Evolutionary conservation across 2,797 vertebrate genomes (phyloP).

Genomic region (Pangasius larnaudii): DNA sequence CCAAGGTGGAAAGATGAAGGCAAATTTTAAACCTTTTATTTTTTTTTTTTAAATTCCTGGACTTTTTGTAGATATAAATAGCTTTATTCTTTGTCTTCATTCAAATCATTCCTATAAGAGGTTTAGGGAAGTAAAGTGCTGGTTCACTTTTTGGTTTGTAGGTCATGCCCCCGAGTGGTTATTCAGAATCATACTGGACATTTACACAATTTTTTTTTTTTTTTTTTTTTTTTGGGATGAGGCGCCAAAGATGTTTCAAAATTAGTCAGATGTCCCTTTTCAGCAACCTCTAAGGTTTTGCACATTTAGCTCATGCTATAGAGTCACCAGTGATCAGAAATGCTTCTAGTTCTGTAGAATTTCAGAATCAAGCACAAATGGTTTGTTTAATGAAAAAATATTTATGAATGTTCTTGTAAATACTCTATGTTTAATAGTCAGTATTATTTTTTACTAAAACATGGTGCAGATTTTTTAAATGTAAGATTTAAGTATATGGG

Average conservation of each 20-base stretch:
- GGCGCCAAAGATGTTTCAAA: conserved; percentile 68
- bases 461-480: conserved; percentile 62
- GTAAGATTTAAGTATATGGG: conserved; percentile 25
- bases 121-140: conserved; percentile 84
- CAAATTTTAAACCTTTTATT: not conserved
- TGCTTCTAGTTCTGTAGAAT: conserved; percentile 66
- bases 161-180: conserved; percentile 47
- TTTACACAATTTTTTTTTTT: conserved; percentile 42
- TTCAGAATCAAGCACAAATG: conserved; percentile 48
- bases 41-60: conserved; percentile 50
- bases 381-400: conserved; percentile 65
- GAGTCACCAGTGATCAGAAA: conserved; percentile 50
- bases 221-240: conserved; percentile 56
- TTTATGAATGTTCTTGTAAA: conserved; percentile 81
- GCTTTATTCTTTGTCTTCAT: conserved; percentile 67
- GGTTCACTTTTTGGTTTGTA: conserved; percentile 89
- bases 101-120: conserved; percentile 62
- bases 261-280: conserved; percentile 39
- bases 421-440: conserved; percentile 80
- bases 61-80: conserved; percentile 69
- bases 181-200: conserved; percentile 54
- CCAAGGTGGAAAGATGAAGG: conserved; percentile 82
- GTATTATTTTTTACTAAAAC: conserved; percentile 75
- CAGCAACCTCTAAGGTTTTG: conserved; percentile 38
- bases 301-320: conserved; percentile 47